phyloP scores from a whole-genome alignment of 2,113 vertebrate genomes.

The Semicossyphus pulcher region DNA sequence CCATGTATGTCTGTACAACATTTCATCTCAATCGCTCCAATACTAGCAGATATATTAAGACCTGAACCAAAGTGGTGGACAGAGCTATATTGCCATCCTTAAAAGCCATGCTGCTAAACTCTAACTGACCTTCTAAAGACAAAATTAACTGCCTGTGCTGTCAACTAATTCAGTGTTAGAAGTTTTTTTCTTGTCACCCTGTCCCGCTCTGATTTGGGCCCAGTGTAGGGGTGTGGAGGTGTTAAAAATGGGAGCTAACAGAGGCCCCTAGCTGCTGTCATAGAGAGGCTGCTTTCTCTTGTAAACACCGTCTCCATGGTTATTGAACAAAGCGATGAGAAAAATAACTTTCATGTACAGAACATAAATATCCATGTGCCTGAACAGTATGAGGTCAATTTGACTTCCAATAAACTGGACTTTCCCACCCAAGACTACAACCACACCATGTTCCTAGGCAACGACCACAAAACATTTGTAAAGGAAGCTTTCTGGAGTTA shows the following conservation, averaged over 20 bases:
- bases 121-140: background rate
- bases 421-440: slow-evolving; percentile 43
- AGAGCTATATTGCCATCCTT: background rate
- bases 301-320: slow-evolving; percentile 27
- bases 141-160: background rate
- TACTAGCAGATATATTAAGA: background rate
- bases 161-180: background rate
- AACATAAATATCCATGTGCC: slow-evolving; percentile 14
- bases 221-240: background rate
- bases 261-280: background rate
- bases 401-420: slow-evolving; percentile 30
- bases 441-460: slow-evolving; percentile 30
- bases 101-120: background rate
- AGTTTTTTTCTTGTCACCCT: background rate
- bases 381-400: background rate
- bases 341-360: slow-evolving; percentile 9
- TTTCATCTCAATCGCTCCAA: background rate
- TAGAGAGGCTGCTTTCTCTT: background rate
- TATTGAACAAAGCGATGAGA: slow-evolving; percentile 8
- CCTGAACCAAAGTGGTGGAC: background rate
- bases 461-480: slow-evolving; percentile 40
- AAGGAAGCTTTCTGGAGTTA: slow-evolving; percentile 35
- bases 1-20: background rate
- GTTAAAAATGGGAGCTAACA: background rate
- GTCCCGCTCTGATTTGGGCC: background rate